Conservation (phyloP, 1,140 invertebrate genomes). For the Rhopalosiphum padi region DNA sequence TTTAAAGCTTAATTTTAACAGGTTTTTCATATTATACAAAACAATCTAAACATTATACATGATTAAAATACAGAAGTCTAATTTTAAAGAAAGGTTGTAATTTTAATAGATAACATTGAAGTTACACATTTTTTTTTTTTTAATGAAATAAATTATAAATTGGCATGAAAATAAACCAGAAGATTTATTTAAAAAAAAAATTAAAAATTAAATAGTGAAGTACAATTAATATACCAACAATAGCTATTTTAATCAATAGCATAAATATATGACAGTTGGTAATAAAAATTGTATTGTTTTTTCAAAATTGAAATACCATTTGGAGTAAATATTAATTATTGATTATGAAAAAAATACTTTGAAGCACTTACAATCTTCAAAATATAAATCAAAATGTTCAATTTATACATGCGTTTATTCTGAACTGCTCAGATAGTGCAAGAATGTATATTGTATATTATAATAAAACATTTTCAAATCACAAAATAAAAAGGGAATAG, state of each 20-base stretch:
- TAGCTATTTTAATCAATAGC: neutral
- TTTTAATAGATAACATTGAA: neutral
- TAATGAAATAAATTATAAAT: neutral
- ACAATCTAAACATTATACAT: neutral
- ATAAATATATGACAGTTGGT: constrained; percentile 4
- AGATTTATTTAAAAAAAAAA: neutral
- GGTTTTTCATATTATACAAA: neutral
- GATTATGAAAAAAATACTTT: constrained; percentile 2
- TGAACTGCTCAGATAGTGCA: neutral
- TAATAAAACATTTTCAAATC: neutral
- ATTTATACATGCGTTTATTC: neutral
- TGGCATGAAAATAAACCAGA: neutral
- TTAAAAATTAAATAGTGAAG: neutral
- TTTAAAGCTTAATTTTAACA: constrained; percentile 27
- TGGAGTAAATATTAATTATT: neutral
- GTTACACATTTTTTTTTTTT: neutral
- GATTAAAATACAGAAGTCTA: constrained; percentile 9
- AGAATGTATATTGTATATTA: neutral
- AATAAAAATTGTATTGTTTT: neutral
- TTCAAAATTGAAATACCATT: neutral
- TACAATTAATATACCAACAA: constrained; percentile 9
- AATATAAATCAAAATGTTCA: constrained; percentile 24
- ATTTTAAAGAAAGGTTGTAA: neutral
- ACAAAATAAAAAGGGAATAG: constrained; percentile 2
- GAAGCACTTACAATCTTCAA: neutral